phyloP scores from a whole-genome alignment of 2,113 vertebrate species.

The Empidonax traillii region DNA sequence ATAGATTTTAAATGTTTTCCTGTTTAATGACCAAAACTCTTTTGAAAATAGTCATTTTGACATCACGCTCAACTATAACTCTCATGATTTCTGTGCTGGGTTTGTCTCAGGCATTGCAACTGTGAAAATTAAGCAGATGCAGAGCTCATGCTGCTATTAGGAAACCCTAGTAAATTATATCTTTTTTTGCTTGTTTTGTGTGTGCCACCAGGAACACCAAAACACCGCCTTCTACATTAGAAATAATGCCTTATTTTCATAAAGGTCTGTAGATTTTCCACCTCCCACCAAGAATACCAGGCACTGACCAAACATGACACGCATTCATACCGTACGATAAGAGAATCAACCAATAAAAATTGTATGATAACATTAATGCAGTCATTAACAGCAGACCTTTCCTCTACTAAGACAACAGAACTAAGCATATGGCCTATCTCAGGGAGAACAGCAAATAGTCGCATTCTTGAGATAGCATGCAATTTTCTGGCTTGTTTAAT shows the following conservation, averaged over 20 bases:
- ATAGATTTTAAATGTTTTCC: neutral
- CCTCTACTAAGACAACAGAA: neutral
- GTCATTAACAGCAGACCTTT: neutral
- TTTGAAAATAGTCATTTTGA: neutral
- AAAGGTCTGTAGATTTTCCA: neutral
- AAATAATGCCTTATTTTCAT: neutral
- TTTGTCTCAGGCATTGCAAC: neutral
- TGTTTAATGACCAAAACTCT: neutral
- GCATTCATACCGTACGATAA: neutral
- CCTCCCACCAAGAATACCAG: neutral
- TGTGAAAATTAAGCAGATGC: neutral
- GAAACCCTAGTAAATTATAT: neutral
- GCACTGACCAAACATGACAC: neutral
- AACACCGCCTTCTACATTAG: neutral
- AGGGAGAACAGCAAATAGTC: conserved; percentile 19
- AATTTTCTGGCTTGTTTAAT: conserved; percentile 39
- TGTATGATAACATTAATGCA: neutral
- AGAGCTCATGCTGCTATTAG: neutral
- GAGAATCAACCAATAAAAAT: conserved; percentile 10
- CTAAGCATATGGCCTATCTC: conserved; percentile 15
- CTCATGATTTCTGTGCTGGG: neutral
- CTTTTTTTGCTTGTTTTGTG: neutral
- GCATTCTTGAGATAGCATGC: conserved; percentile 42
- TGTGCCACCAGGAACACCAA: neutral
- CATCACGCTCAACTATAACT: neutral